Evolutionary conservation across 2,888 invertebrate genomes (phyloP).

Genomic region (Conistra vaccinii): DNA sequence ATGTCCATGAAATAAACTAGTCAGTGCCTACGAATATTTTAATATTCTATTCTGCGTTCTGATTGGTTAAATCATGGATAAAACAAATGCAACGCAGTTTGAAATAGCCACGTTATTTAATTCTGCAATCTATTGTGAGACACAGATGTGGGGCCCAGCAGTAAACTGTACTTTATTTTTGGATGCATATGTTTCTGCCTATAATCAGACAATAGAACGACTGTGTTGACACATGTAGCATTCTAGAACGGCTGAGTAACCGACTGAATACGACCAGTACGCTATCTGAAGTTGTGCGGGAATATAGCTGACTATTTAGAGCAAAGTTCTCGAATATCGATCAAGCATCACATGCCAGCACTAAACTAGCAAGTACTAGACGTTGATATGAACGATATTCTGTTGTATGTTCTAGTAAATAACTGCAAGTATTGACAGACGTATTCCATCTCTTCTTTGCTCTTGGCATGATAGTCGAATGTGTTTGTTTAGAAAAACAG

Average conservation of each 20-base stretch:
- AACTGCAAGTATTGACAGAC: conserved; percentile 57
- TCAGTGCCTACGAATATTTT: neutral
- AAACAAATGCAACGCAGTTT: conserved; percentile 25
- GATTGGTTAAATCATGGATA: conserved; percentile 28
- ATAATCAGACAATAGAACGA: conserved; percentile 50
- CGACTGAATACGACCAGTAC: conserved; percentile 21
- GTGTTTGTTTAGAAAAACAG: conserved; percentile 37
- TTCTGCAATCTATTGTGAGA: conserved; percentile 35
- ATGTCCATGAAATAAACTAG: conserved; percentile 14
- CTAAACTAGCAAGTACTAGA: conserved; percentile 43
- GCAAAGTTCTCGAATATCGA: conserved; percentile 49
- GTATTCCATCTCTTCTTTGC: conserved; percentile 40
- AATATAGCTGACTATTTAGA: conserved; percentile 41
- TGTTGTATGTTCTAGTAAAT: conserved; percentile 43
- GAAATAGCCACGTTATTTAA: conserved; percentile 28
- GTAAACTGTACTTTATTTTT: conserved; percentile 55
- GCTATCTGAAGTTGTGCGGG: conserved; percentile 23
- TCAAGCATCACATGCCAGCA: conserved; percentile 40
- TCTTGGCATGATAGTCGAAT: conserved; percentile 24
- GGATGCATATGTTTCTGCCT: conserved; percentile 39
- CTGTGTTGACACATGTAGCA: conserved; percentile 50
- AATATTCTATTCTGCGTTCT: conserved; percentile 20
- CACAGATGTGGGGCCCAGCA: conserved; percentile 28
- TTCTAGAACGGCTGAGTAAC: conserved; percentile 44
- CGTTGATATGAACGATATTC: conserved; percentile 45